phyloP scores from a whole-genome alignment of 2,113 vertebrate species.

The Callospermophilus lateralis region DNA sequence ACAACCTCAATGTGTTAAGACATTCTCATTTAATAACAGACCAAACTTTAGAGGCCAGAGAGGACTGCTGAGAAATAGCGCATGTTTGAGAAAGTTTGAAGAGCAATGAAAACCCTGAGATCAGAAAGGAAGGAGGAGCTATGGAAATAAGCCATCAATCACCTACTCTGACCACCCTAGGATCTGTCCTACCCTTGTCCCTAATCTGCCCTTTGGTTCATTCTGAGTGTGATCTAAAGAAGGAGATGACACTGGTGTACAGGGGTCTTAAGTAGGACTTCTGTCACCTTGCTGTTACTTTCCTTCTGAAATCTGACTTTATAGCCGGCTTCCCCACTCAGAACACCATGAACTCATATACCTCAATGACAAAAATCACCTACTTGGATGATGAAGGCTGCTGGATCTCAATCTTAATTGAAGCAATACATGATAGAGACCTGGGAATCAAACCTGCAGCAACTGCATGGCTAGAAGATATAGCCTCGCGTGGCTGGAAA shows the following conservation, averaged over 20 bases:
- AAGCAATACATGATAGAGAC: slow-evolving; percentile 50
- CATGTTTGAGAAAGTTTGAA: slow-evolving; percentile 30
- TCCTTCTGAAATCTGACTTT: slow-evolving; percentile 34
- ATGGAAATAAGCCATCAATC: slow-evolving; percentile 1
- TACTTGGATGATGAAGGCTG: slow-evolving; percentile 61
- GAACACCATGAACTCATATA: neutral
- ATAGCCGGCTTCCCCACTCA: slow-evolving; percentile 14
- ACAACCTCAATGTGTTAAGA: neutral
- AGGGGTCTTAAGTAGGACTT: neutral
- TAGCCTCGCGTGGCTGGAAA: neutral
- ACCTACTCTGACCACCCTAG: slow-evolving; percentile 35
- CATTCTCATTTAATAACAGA: slow-evolving; percentile 6
- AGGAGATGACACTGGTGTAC: slow-evolving; percentile 10
- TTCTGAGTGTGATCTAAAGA: slow-evolving; percentile 54
- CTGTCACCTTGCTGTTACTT: neutral
- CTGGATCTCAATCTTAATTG: slow-evolving; percentile 41
- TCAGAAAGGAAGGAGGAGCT: slow-evolving; percentile 71
- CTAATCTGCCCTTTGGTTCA: slow-evolving; percentile 65
- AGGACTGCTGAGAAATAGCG: slow-evolving; percentile 58
- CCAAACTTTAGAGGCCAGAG: slow-evolving; percentile 30
- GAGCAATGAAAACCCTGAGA: slow-evolving; percentile 82
- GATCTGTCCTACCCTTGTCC: slow-evolving; percentile 38
- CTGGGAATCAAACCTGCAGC: slow-evolving; percentile 52
- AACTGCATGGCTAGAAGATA: neutral
- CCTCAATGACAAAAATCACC: neutral